Evolutionary conservation across 2,888 invertebrate species (phyloP).

Genomic region (Pheosia gnoma): DNA sequence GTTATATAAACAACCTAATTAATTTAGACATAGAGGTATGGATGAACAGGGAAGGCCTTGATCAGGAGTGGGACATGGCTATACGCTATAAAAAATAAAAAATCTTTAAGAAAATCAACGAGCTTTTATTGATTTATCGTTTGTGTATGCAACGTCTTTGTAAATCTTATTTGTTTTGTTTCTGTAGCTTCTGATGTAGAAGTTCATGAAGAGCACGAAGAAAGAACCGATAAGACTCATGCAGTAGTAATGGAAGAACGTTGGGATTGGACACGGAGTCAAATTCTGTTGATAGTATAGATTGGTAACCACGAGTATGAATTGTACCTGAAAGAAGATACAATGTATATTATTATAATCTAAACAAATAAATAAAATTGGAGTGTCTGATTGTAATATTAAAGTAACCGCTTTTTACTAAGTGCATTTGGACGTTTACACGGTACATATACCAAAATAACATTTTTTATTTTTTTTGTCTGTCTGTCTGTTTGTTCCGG

Average conservation of each 20-base stretch:
- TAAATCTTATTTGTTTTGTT: conserved; percentile 37
- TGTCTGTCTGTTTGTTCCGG: no score
- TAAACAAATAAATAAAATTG: no score
- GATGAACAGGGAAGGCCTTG: no score
- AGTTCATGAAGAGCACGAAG: conserved; percentile 86
- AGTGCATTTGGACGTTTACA: no score
- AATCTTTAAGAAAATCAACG: conserved; percentile 10
- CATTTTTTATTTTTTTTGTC: no score
- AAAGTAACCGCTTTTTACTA: no score
- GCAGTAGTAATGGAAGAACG: conserved; percentile 82
- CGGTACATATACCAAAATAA: no score
- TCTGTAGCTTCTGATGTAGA: conserved; percentile 78
- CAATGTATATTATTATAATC: not conserved
- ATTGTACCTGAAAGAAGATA: conserved; percentile 65
- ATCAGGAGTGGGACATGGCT: no score
- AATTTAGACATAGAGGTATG: no score
- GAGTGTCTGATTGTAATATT: no score
- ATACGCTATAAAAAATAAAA: not conserved
- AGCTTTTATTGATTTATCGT: conserved; percentile 28
- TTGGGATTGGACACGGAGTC: conserved; percentile 74
- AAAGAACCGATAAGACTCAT: conserved; percentile 83
- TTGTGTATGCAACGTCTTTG: conserved; percentile 15
- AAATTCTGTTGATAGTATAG: conserved; percentile 73
- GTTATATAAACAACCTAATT: no score
- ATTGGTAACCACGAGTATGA: conserved; percentile 66